Evolutionary conservation across 1,140 invertebrate genomes (phyloP), one percentile per base, ranked within the genome.

Genomic region (Belonocnema kinseyi): DNA sequence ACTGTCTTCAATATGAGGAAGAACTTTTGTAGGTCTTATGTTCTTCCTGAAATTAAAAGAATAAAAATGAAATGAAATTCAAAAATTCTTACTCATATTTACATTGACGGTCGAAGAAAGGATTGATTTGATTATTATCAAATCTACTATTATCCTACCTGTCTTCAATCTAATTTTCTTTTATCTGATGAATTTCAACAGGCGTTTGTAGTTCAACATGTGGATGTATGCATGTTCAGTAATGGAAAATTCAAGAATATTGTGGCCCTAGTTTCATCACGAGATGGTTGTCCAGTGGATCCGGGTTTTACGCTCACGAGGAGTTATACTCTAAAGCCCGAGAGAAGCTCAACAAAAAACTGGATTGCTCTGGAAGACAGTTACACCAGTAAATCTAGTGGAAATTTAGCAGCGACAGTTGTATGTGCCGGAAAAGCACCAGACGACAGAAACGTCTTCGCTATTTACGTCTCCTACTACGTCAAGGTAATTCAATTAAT

Each of bases 221-320:
- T 99, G 6, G 98, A 99, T 88, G 99, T 99, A 0, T 99, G 98
- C 91, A 98, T 99, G 94, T 99, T 99, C 91, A 98, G 97, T 74
- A 99, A 98, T 83, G 98, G 98, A 0, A 99, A 99, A 91, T 99
- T 99, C 92, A 99, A 99, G 91, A 99, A 99, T 89, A 95, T 98
- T 1, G 98, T 99, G 0, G 98, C 98, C 1, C 93, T 96, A 72
- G 92, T 97, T 21, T 97, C 97, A 80, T 94, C 94, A 16, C 93
- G 93, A 33, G 93, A 94, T 10, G 93, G 93, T 14, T 94, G 94
- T 75, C 94, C 95, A 0, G 92, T 96, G 1, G 88, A 92, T 5
- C 93, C 95, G 0, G 94, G 95, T 0, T 90, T 92, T 14, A 92
- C 89, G 7, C 87, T 96, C 3, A 93, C 92, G 16, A 93, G 93